A percentile compares a stretch with the other conserved stretches of the same genome.
phyloP scores from a whole-genome alignment of 2,888 invertebrate genomes.

The Boloria selene region DNA sequence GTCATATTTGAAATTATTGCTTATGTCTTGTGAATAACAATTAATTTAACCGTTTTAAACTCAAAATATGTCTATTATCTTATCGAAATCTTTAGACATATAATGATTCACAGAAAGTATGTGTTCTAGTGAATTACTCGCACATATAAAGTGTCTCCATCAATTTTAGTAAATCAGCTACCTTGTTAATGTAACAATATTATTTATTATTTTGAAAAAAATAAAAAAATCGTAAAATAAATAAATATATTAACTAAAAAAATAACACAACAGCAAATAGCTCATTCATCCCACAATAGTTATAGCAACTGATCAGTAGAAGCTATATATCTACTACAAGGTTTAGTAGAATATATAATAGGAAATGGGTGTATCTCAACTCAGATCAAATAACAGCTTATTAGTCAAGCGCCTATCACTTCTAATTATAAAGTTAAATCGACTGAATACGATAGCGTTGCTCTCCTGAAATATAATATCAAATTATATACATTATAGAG shows the following conservation, averaged over 20 bases:
- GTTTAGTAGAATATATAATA: conserved; percentile 17
- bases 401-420: conserved; percentile 59
- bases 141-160: conserved; percentile 55
- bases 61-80: too few species aligned
- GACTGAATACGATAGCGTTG: conserved; percentile 41
- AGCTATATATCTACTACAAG: not conserved
- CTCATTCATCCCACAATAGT: too few species aligned
- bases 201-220: conserved; percentile 39
- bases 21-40: too few species aligned
- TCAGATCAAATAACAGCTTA: conserved; percentile 61
- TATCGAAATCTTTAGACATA: too few species aligned
- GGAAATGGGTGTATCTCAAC: conserved; percentile 37
- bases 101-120: too few species aligned
- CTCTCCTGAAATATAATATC: not conserved
- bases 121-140: conserved; percentile 43
- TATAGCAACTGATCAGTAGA: not conserved
- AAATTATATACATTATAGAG: not conserved
- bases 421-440: conserved; percentile 69
- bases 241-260: too few species aligned
- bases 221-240: too few species aligned
- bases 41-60: too few species aligned
- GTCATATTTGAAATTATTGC: too few species aligned
- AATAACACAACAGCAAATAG: too few species aligned
- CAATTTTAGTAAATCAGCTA: conserved; percentile 74
- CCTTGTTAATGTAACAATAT: conserved; percentile 65